Percentiles rank a stretch among this genome's conserved stretches.
Evolutionary conservation across 2,113 vertebrate genomes (phyloP).

Genomic region (Caretta caretta): DNA sequence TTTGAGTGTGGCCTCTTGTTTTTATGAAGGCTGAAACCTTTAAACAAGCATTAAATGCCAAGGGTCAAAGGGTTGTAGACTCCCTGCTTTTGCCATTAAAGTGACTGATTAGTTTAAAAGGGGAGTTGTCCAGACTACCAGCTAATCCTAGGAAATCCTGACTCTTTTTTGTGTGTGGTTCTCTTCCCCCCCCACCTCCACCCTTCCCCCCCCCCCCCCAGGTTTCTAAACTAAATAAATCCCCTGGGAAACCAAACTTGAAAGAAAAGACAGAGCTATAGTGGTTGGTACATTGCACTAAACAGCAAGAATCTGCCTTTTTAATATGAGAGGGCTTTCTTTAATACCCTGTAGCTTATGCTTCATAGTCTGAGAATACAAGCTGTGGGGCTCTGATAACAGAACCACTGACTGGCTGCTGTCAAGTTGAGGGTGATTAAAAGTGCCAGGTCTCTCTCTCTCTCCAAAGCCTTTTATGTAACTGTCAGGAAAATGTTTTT

Average conservation of each 20-base stretch:
- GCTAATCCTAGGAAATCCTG: conserved; percentile 36
- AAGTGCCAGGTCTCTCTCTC: background rate
- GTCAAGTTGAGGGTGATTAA: conserved; percentile 44
- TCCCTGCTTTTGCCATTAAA: background rate
- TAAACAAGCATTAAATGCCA: background rate
- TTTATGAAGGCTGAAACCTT: background rate
- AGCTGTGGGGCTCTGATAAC: conserved; percentile 45
- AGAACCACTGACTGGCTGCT: conserved; percentile 26
- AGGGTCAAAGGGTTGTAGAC: background rate
- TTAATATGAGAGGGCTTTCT: conserved; percentile 27
- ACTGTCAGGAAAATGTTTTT: background rate
- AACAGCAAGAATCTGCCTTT: background rate
- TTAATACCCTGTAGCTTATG: background rate
- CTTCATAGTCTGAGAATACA: background rate
- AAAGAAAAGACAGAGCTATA: background rate
- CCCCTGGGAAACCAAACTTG: background rate
- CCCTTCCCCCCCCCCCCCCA: background rate
- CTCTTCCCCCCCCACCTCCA: background rate
- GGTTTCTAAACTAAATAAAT: background rate
- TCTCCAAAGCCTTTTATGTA: conserved; percentile 51
- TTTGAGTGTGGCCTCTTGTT: background rate
- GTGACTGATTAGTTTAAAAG: background rate
- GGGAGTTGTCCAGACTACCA: background rate
- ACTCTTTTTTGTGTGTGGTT: background rate
- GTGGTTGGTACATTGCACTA: background rate